These are phyloP conservation scores for Hemaris fuciformis DNA, from an alignment of 2,888 invertebrate species.

Conservation along the genomic window DNA sequence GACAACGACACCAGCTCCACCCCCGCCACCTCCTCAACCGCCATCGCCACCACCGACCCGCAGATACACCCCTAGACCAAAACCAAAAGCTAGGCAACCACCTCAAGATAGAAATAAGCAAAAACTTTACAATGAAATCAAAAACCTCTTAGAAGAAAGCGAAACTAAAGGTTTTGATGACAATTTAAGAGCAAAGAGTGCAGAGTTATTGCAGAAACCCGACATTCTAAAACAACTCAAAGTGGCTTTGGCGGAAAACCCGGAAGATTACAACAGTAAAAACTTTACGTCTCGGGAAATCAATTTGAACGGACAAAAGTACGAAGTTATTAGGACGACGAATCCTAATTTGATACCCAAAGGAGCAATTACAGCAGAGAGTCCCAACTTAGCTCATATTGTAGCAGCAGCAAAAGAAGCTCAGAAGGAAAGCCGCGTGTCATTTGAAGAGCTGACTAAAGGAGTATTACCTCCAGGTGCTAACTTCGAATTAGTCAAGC, in stretches of 20 bases:
- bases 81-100: constrained; percentile 62
- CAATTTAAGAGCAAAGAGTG: constrained; percentile 72
- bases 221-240: constrained; percentile 88
- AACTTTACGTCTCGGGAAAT: constrained; percentile 88
- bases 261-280: constrained; percentile 83
- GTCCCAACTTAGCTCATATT: constrained; percentile 66
- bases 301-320: constrained; percentile 87
- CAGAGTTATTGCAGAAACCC: constrained; percentile 84
- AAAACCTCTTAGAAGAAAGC: constrained; percentile 77
- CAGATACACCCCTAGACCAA: constrained; percentile 57
- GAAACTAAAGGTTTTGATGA: constrained; percentile 81
- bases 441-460: constrained; percentile 89
- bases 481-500: constrained; percentile 90
- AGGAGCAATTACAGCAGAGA: constrained; percentile 78
- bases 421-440: constrained; percentile 83
- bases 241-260: constrained; percentile 86
- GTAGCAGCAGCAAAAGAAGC: constrained; percentile 62
- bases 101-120: constrained; percentile 79
- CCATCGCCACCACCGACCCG: constrained; percentile 56
- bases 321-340: constrained; percentile 86
- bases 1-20: constrained; percentile 62
- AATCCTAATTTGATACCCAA: constrained; percentile 86
- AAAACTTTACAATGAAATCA: constrained; percentile 82
- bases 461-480: constrained; percentile 89
- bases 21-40: constrained; percentile 83